Conservation (phyloP, 2,797 vertebrate species). For the Pterois miles region DNA sequence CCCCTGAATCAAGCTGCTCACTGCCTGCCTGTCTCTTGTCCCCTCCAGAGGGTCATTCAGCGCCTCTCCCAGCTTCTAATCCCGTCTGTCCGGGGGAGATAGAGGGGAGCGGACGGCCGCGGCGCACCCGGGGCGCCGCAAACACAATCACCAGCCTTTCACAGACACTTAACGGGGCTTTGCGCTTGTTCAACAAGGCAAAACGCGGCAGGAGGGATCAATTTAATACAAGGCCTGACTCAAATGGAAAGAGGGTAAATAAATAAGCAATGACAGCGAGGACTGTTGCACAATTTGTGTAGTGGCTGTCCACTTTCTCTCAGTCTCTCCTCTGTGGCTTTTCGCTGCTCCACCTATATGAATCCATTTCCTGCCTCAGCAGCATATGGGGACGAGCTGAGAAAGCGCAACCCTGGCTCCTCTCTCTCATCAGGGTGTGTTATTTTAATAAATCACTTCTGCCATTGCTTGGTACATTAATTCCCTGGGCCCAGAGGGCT, state of each 20-base stretch:
- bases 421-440: slow-evolving; percentile 58
- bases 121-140: slow-evolving; percentile 69
- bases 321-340: slow-evolving; percentile 36
- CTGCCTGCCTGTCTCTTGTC: slow-evolving; percentile 58
- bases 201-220: slow-evolving; percentile 79
- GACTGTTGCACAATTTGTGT: slow-evolving; percentile 72
- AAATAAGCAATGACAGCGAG: slow-evolving; percentile 78
- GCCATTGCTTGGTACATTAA: slow-evolving; percentile 70
- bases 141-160: slow-evolving; percentile 81
- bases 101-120: slow-evolving; percentile 70
- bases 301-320: slow-evolving; percentile 65
- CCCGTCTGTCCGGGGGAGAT: slow-evolving; percentile 83
- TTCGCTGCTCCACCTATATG: slow-evolving; percentile 39
- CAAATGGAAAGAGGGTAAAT: slow-evolving; percentile 79
- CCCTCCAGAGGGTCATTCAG: slow-evolving; percentile 76
- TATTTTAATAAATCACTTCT: slow-evolving; percentile 76
- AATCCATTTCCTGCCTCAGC: slow-evolving; percentile 55
- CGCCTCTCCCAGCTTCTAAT: slow-evolving; percentile 78
- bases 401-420: slow-evolving; percentile 50
- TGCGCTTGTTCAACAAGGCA: slow-evolving; percentile 82
- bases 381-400: slow-evolving; percentile 45
- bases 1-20: slow-evolving; percentile 53
- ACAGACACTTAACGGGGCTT: slow-evolving; percentile 80
- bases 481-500: slow-evolving; percentile 69
- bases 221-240: slow-evolving; percentile 77